Evolutionary conservation across 1,140 invertebrate species (phyloP).

Genomic region (Phenacoccus solenopsis): DNA sequence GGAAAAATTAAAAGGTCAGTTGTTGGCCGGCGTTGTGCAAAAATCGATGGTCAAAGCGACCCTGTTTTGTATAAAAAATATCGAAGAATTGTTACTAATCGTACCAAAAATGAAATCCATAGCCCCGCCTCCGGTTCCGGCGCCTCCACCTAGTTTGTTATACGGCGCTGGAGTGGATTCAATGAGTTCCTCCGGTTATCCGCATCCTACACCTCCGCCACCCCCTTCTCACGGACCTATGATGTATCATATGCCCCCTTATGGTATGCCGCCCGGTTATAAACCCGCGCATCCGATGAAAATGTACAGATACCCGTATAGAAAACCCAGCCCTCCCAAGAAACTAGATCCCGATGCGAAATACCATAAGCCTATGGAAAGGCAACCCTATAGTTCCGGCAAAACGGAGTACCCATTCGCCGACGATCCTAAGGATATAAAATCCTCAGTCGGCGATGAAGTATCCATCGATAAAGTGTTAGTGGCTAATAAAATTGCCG

Average conservation of each 20-base stretch:
- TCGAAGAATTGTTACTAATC: conserved; percentile 26
- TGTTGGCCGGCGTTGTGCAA: conserved; percentile 58
- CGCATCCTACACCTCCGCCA: background rate
- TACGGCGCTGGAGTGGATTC: background rate
- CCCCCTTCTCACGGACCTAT: too few species aligned
- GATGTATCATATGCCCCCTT: background rate
- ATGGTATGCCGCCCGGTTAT: background rate
- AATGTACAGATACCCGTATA: background rate
- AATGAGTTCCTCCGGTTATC: background rate
- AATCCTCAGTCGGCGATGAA: conserved; percentile 47
- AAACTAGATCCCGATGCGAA: background rate
- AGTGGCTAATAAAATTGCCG: conserved; percentile 62
- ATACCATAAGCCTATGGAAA: background rate
- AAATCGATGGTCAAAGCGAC: conserved; percentile 47
- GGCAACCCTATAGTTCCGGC: background rate
- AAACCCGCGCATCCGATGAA: background rate
- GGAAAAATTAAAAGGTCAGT: conserved; percentile 68
- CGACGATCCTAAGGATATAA: conserved; percentile 20
- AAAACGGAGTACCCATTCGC: background rate
- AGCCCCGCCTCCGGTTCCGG: background rate
- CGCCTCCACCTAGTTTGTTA: background rate
- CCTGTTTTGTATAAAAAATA: conserved; percentile 37
- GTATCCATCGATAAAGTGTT: conserved; percentile 54
- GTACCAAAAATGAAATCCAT: conserved; percentile 24
- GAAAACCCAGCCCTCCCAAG: background rate